A percentile compares a stretch with the other conserved stretches of the same genome.
phyloP scores from a whole-genome alignment of 2,797 vertebrate species.

The Chaenodraco wilsoni region DNA sequence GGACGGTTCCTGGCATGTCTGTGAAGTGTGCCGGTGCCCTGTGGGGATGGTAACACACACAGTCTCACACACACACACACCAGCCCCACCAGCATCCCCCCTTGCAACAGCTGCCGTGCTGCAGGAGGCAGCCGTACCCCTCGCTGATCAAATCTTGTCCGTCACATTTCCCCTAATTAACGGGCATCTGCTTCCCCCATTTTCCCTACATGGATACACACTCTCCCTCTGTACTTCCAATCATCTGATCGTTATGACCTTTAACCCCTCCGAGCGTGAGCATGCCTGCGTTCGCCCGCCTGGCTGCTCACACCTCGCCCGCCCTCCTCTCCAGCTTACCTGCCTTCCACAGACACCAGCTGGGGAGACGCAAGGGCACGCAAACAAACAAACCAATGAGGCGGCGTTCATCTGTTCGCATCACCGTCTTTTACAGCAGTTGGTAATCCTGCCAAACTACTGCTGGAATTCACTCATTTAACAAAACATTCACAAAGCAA shows the following conservation, averaged over 20 bases:
- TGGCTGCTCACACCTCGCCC: conserved; percentile 19
- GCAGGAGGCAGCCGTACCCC: conserved; percentile 90
- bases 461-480: conserved; percentile 40
- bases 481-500: conserved; percentile 17
- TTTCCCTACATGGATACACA: conserved; percentile 87
- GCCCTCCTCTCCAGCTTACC: conserved; percentile 55
- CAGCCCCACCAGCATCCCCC: conserved; percentile 86
- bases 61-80: conserved; percentile 41
- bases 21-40: conserved; percentile 81
- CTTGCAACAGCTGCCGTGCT: conserved; percentile 95
- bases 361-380: conserved; percentile 55
- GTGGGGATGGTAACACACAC: conserved; percentile 71
- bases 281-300: conserved; percentile 38
- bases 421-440: conserved; percentile 37
- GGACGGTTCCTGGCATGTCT: conserved; percentile 79
- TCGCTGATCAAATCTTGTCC: conserved; percentile 98
- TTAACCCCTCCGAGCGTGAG: conserved; percentile 69
- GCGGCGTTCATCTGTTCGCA: conserved; percentile 45
- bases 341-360: conserved; percentile 52
- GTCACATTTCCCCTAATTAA: conserved; percentile 99
- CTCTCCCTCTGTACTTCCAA: conserved; percentile 75
- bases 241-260: conserved; percentile 80
- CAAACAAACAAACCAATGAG: conserved; percentile 64
- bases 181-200: conserved; percentile 98
- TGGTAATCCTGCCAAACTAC: conserved; percentile 37